Evolutionary conservation across 2,888 invertebrate species (phyloP).

Genomic region (Geotrupes spiniger): DNA sequence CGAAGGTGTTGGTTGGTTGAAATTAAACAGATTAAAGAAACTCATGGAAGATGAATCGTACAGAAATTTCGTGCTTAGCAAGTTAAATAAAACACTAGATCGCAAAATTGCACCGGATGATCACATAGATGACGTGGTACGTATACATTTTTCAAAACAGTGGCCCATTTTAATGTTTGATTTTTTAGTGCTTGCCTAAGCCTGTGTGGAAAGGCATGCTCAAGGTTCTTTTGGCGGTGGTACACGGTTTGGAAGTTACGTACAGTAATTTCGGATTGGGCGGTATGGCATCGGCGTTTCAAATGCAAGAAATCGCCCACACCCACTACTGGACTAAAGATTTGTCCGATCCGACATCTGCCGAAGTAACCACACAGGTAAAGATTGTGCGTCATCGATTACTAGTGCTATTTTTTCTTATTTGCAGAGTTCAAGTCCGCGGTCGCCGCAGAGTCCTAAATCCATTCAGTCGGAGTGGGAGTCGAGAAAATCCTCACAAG

Average conservation of each 20-base stretch:
- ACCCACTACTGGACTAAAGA: constrained; percentile 97
- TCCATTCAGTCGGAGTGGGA: constrained; percentile 56
- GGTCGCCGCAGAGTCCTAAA: constrained; percentile 63
- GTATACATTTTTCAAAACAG: constrained; percentile 41
- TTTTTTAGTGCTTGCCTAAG: constrained; percentile 75
- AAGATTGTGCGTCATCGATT: neutral
- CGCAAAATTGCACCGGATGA: constrained; percentile 92
- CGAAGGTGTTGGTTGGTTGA: constrained; percentile 96
- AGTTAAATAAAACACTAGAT: constrained; percentile 90
- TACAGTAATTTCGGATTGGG: constrained; percentile 92
- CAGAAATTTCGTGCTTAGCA: constrained; percentile 90
- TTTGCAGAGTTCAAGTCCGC: constrained; percentile 61
- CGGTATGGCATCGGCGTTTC: constrained; percentile 96
- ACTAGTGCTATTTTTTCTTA: neutral
- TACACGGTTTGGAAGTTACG: constrained; percentile 87
- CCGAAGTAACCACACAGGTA: constrained; percentile 42
- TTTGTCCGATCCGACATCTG: constrained; percentile 59
- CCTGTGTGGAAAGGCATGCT: constrained; percentile 96
- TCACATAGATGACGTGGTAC: constrained; percentile 95
- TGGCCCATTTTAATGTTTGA: neutral
- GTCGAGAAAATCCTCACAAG: constrained; percentile 67
- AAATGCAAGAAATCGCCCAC: constrained; percentile 96
- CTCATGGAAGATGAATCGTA: constrained; percentile 99
- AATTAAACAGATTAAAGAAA: constrained; percentile 86
- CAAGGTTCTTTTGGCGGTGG: constrained; percentile 84